Evolutionary conservation across 2,113 vertebrate species (phyloP).

Genomic region (Myotis brandtii): DNA sequence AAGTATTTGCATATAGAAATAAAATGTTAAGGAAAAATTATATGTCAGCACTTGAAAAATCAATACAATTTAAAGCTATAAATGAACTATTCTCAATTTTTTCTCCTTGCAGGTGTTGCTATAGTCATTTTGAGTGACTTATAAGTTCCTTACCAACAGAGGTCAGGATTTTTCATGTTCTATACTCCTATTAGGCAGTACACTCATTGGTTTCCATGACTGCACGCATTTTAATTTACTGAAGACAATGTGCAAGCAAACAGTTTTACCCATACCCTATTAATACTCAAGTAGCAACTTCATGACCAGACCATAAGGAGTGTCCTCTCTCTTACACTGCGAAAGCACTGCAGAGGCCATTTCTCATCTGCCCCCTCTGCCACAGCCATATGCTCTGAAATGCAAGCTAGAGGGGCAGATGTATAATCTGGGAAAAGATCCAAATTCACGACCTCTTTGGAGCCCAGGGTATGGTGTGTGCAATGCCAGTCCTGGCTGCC

Average conservation of each 20-base stretch:
- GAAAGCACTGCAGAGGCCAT: slow-evolving; percentile 32
- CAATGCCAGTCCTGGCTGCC: slow-evolving; percentile 77
- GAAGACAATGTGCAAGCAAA: slow-evolving; percentile 16
- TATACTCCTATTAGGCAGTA: neutral
- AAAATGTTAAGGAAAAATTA: neutral
- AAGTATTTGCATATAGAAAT: slow-evolving; percentile 16
- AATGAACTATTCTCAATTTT: neutral
- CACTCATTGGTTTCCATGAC: neutral
- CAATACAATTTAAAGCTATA: neutral
- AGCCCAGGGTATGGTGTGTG: slow-evolving; percentile 76
- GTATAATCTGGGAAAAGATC: slow-evolving; percentile 85
- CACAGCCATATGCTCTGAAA: slow-evolving; percentile 74
- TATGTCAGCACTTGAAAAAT: slow-evolving; percentile 21
- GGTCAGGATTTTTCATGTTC: neutral
- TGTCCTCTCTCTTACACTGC: slow-evolving; percentile 24
- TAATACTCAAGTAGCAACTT: slow-evolving; percentile 11
- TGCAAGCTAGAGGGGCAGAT: slow-evolving; percentile 83
- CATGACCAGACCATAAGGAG: neutral
- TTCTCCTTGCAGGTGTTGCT: neutral
- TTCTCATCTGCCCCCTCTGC: slow-evolving; percentile 73
- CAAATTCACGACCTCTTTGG: slow-evolving; percentile 85
- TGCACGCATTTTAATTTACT: neutral
- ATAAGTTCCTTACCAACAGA: neutral
- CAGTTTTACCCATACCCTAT: neutral
- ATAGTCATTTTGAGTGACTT: neutral